Evolutionary conservation across 2,113 vertebrate genomes (phyloP), one percentile per base, ranked within the genome.

Genomic region (Dasyornis broadbenti): DNA sequence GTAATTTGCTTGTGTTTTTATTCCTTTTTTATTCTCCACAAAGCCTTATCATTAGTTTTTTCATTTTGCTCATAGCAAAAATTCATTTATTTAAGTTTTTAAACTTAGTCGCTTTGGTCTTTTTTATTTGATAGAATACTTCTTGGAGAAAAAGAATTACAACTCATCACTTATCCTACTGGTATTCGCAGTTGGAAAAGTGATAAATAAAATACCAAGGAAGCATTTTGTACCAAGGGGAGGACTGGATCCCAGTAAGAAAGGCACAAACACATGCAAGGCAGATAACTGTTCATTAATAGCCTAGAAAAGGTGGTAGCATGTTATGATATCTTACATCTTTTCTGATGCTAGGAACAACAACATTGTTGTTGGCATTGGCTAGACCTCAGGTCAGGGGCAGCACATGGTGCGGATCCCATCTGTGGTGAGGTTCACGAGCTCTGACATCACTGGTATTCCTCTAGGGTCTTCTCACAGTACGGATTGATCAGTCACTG

Each of bases 301-400:
- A 85, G n/a, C 23, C 27, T 17, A 57, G 37, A 73, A 81, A 81
- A 52, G 21, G n/a, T 0, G 0, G 30, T 12, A 78, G 37, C 18
- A 65, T n/a, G 7, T 90, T 69, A 16, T 3, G 37, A 70, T 79
- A 53, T 70, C 14, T 33, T 47, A 6, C 0, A 0, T 52, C 37
- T 52, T 37, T 82, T 78, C 40, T 1, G 1, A 0, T 40, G 27
- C 40, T 84, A 79, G 11, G 31, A 70, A 13, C 54, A 28, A 33
- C 0, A 0, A 61, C 31, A 12, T n/a, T n/a, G n/a, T n/a, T 33
- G 19, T 52, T 75, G 13, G 54, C 40, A 6, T 40, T 37, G 44
- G 7, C 44, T 59, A 18, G 26, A 52, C 8, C 30, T 69, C 2
- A 2, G 37, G 18, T 69, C 69, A 49, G 60, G 45, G 37, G 16